Percentiles rank a stretch among this genome's conserved stretches.
These are phyloP conservation scores for Carcina quercana DNA, from an alignment of 2,888 invertebrate species.

Conservation along the genomic window DNA sequence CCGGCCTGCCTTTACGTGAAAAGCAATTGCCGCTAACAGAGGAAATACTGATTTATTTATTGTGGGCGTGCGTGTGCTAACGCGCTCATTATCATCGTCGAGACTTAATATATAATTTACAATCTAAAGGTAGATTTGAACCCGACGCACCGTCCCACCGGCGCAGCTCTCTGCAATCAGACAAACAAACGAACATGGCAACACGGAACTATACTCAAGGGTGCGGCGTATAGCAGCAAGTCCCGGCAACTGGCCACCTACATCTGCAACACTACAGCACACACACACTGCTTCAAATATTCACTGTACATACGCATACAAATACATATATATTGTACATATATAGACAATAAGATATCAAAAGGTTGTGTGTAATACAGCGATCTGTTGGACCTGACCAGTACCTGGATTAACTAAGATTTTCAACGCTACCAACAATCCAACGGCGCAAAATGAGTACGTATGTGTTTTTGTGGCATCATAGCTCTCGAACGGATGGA, in stretches of 20 bases:
- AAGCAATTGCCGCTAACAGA: too few relatives aligned
- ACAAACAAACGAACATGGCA: conserved; percentile 70
- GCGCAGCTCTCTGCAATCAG: conserved; percentile 57
- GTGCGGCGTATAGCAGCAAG: conserved; percentile 20
- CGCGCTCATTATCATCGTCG: conserved; percentile 9
- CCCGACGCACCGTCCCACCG: conserved; percentile 34
- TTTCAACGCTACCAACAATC: too few relatives aligned
- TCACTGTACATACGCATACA: neutral
- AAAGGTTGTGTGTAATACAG: too few relatives aligned
- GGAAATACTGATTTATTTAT: conserved; percentile 33
- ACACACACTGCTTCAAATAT: conserved; percentile 25
- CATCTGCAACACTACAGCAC: conserved; percentile 73
- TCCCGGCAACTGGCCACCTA: conserved; percentile 49
- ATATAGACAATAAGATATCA: too few relatives aligned
- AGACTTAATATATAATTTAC: conserved; percentile 25
- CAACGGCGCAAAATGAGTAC: too few relatives aligned
- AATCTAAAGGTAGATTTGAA: conserved; percentile 47
- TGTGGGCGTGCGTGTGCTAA: conserved; percentile 27
- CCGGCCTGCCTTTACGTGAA: neutral
- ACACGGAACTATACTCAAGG: conserved; percentile 38
- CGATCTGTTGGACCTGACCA: too few relatives aligned
- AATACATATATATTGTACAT: neutral
- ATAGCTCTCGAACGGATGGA: too few relatives aligned
- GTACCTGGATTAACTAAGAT: too few relatives aligned
- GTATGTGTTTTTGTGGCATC: too few relatives aligned